phyloP scores from a whole-genome alignment of 1,140 invertebrate genomes.

The Pseudomyrmex dendroicus region DNA sequence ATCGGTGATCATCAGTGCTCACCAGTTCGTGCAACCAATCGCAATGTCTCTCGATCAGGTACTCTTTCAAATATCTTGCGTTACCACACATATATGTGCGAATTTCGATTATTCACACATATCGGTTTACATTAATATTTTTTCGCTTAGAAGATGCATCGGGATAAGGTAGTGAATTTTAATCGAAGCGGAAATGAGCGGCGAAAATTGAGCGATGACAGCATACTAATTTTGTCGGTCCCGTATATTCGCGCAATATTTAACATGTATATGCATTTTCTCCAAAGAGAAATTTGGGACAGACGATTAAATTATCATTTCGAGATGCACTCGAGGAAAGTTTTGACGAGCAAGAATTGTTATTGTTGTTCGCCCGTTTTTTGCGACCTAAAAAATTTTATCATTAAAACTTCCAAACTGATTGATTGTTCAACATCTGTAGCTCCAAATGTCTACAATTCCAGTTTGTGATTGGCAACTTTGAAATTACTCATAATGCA shows the following conservation, averaged over 20 bases:
- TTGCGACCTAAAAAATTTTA: background rate
- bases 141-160: background rate
- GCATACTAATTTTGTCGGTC: conserved; percentile 38
- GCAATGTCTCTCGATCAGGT: conserved; percentile 65
- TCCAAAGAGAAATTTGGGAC: conserved; percentile 27
- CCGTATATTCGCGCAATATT: background rate
- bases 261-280: conserved; percentile 20
- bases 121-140: background rate
- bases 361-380: background rate
- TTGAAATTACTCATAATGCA: background rate
- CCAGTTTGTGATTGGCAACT: background rate
- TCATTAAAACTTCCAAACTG: background rate
- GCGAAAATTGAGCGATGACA: background rate
- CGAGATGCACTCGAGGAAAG: background rate
- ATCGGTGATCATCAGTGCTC: conserved; percentile 17
- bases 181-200: conserved; percentile 9
- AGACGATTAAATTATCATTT: conserved; percentile 4
- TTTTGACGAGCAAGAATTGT: background rate
- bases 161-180: background rate
- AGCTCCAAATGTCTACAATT: no score
- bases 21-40: background rate
- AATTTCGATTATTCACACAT: background rate
- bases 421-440: background rate
- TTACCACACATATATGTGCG: background rate
- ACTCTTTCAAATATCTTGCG: background rate